A percentile compares a stretch with the other conserved stretches of the same genome.
These are phyloP conservation scores for Eulemur mongoz DNA, from an alignment of 2,797 vertebrate species.

Conservation along the genomic window DNA sequence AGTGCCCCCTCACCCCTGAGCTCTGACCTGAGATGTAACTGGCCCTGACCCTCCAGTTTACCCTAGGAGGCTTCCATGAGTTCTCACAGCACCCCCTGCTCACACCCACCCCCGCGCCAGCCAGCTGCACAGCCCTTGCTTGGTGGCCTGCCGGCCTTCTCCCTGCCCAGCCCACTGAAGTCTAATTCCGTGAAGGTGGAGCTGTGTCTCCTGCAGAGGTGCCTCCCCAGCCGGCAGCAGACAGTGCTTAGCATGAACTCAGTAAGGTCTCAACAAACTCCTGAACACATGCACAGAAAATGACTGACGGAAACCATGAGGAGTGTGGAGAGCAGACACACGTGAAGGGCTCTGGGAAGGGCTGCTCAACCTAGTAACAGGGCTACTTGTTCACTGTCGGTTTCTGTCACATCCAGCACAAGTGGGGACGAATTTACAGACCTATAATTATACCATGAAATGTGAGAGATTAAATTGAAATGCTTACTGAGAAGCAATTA, in stretches of 20 bases:
- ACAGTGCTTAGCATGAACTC: not conserved
- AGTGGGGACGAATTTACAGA: not conserved
- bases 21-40: not conserved
- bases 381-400: not conserved
- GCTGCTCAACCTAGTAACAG: not conserved
- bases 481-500: not conserved
- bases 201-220: not conserved
- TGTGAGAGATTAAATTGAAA: not conserved
- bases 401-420: not conserved
- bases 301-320: not conserved
- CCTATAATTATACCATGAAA: not conserved
- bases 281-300: too few relatives aligned
- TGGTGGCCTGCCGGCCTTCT: not conserved
- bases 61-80: not conserved
- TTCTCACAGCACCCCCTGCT: not conserved
- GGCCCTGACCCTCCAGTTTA: too few relatives aligned
- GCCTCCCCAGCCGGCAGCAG: not conserved
- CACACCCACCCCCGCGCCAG: not conserved
- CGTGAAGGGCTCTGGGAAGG: not conserved
- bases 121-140: not conserved
- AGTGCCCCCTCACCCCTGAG: not conserved
- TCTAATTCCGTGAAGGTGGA: not conserved
- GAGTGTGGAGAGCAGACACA: not conserved
- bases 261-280: not conserved
- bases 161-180: not conserved